Percentiles rank a stretch among this genome's conserved stretches.
Conservation (phyloP, 2,888 invertebrate species). For the Gymnoscelis rufifasciata region DNA sequence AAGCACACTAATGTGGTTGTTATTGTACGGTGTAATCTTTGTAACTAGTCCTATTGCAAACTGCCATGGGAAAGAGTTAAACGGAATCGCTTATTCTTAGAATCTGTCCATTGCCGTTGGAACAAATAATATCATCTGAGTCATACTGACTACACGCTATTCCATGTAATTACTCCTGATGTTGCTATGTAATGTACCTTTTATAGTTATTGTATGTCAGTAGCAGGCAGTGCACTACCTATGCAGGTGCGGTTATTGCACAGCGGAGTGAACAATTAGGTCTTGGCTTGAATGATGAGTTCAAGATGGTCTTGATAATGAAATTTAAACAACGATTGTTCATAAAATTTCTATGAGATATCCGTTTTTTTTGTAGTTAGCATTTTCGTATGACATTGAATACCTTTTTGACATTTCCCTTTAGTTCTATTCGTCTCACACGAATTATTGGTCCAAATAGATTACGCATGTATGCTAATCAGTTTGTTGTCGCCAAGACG, state of each 20-base stretch:
- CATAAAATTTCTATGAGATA: too few relatives aligned
- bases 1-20: conserved; percentile 12
- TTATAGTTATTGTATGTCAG: neutral
- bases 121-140: conserved; percentile 4
- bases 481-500: conserved; percentile 24
- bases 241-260: conserved; percentile 24
- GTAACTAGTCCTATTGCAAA: too few relatives aligned
- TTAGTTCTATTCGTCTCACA: neutral
- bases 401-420: neutral
- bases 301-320: conserved; percentile 34
- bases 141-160: neutral
- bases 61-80: conserved; percentile 4
- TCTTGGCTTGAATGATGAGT: conserved; percentile 32
- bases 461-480: neutral
- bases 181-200: too few relatives aligned
- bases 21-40: too few relatives aligned
- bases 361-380: too few relatives aligned
- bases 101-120: conserved; percentile 10
- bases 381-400: too few relatives aligned
- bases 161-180: too few relatives aligned
- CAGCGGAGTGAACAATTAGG: conserved; percentile 29
- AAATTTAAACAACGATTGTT: too few relatives aligned
- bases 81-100: conserved; percentile 24
- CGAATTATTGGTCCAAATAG: neutral
- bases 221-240: neutral